These are phyloP conservation scores for Geopemphigus sp. DNA, from an alignment of 1,140 invertebrate genomes.

Conservation along the genomic window DNA sequence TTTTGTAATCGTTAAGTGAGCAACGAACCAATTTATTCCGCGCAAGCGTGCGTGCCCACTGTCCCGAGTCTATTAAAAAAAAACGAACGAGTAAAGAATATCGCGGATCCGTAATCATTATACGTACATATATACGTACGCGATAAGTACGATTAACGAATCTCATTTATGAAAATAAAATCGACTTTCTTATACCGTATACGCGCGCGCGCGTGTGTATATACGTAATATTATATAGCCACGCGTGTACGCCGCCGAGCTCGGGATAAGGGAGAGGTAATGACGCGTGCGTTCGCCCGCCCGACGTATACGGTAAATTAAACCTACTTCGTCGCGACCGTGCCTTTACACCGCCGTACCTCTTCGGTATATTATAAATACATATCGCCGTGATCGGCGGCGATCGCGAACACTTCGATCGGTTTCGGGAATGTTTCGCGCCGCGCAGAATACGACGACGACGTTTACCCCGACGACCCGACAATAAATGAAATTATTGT, in stretches of 20 bases:
- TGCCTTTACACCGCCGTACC: too few species aligned
- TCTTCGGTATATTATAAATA: too few species aligned
- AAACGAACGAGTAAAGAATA: slow-evolving; percentile 13
- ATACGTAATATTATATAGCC: background rate
- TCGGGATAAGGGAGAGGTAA: slow-evolving; percentile 2
- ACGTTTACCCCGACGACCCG: too few species aligned
- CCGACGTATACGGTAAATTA: background rate
- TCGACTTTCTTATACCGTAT: background rate
- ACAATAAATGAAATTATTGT: too few species aligned
- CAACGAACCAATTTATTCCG: slow-evolving; percentile 38
- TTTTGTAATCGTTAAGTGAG: slow-evolving; percentile 33
- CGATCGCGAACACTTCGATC: too few species aligned
- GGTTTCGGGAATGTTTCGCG: too few species aligned
- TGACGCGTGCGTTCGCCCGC: background rate
- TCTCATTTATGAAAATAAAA: slow-evolving; percentile 37
- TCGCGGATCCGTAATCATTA: slow-evolving; percentile 27
- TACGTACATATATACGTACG: background rate
- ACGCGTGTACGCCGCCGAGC: background rate
- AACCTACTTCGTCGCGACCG: background rate
- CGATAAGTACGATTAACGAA: slow-evolving; percentile 21
- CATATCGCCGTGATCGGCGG: too few species aligned
- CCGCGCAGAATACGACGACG: too few species aligned
- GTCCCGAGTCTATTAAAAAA: slow-evolving; percentile 11
- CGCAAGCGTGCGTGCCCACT: background rate
- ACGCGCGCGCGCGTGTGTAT: background rate